phyloP scores from a whole-genome alignment of 1,140 invertebrate species.

The Propsilocerus akamusi region DNA sequence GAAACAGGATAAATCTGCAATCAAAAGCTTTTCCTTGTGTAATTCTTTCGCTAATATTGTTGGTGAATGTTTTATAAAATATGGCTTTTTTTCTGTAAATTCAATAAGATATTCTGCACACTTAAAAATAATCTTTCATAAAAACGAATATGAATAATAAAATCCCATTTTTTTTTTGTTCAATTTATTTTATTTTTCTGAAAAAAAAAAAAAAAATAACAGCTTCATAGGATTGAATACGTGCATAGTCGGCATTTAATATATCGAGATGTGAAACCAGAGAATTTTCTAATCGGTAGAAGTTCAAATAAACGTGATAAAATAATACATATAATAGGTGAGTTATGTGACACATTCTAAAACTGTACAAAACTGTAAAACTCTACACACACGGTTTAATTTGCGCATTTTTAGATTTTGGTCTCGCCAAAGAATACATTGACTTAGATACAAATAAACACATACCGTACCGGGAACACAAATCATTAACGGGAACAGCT shows the following conservation, averaged over 20 bases:
- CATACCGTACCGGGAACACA: constrained; percentile 99
- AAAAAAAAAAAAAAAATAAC: too few species aligned
- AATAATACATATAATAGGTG: constrained; percentile 96
- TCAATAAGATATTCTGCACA: too few species aligned
- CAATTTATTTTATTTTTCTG: too few species aligned
- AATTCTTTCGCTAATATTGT: too few species aligned
- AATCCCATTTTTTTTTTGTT: constrained; percentile 7
- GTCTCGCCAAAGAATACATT: constrained; percentile 99
- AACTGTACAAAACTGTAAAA: not conserved
- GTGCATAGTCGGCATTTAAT: constrained; percentile 98
- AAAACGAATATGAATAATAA: too few species aligned
- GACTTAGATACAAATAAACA: constrained; percentile 99
- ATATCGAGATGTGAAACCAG: constrained; percentile 98
- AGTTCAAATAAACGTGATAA: constrained; percentile 95
- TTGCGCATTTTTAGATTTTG: constrained; percentile 62
- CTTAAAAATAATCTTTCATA: too few species aligned
- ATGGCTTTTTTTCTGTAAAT: too few species aligned
- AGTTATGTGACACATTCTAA: constrained; percentile 23
- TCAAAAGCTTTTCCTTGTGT: too few species aligned
- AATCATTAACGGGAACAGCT: constrained; percentile 92
- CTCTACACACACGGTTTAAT: not conserved
- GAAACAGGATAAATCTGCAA: too few species aligned
- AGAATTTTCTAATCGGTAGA: constrained; percentile 99
- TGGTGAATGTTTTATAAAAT: too few species aligned
- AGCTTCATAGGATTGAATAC: constrained; percentile 97